Base-by-base conservation (phyloP, 2,888 invertebrate genomes). In the Yponomeuta plumbellus region DNA sequence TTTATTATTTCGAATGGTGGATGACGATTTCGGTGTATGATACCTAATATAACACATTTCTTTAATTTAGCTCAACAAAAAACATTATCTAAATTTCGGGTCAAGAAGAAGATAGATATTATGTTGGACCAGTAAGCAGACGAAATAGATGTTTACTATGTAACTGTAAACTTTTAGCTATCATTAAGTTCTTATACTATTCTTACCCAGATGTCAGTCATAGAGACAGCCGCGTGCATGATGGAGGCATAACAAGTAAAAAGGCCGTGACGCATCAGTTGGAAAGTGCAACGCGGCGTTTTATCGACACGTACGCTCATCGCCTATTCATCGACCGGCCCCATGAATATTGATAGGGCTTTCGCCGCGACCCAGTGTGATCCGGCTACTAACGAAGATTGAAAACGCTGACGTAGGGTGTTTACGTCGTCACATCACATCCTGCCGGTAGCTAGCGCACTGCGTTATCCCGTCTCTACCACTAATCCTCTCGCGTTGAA, bases 301-400 rank as follows among this genome's bases (percentile, higher is more conserved):
- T 61, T 67, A 70, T 67, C 68, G 69, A 67, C 70, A 71, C 71
- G 70, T 70, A 67, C 69, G 71, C 80, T 83, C 82, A 81, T 85
- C 82, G 83, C 78, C 82, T 84, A 85, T 85, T 84, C 87, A 84
- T 83, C 78, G 80, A 73, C 78, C 75, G 76, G 73, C 70, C 70
- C 80, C 80, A 88, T 88, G 84, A 84, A 88, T 88, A 88, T 88
- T 85, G 79, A 88, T 84, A 73, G 68, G 74, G 80, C 78, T 83
- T 84, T 83, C 83, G 79, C 80, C 78, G 13, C 17, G 75, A 74
- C 75, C 77, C 80, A 81, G 81, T 82, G 81, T 85, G 85, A 86
- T 85, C 79, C 78, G 44, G 44, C 58, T 23, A n/a, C 61, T 61
- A 61, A 61, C 61, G 26, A 61, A 34, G 61, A 61, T 34, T 13